Conservation (phyloP, 92 coral and sea anemone species). For the Palythoa caribaeorum region DNA sequence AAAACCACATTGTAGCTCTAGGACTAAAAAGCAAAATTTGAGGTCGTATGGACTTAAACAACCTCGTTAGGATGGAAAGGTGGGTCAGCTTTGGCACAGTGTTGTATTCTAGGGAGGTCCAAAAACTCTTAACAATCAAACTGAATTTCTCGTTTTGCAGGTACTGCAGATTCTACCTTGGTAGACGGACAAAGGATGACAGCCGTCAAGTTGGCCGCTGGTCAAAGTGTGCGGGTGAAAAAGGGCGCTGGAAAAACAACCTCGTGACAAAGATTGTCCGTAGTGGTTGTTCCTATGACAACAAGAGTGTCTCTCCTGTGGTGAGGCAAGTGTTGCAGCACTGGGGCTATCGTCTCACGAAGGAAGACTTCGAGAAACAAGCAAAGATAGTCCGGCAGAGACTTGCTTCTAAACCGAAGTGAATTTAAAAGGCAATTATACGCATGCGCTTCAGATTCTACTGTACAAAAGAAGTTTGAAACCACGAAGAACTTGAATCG, state of each 20-base stretch:
- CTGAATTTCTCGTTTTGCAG: slow-evolving; percentile 1
- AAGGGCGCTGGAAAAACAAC: slow-evolving; percentile 91
- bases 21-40: too few species aligned
- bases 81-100: too few species aligned
- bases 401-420: slow-evolving; percentile 9
- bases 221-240: slow-evolving; percentile 83
- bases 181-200: slow-evolving; percentile 82
- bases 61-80: too few species aligned
- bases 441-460: too few species aligned
- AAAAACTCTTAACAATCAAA: too few species aligned
- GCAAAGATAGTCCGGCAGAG: slow-evolving; percentile 70
- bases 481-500: background rate
- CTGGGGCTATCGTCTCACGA: slow-evolving; percentile 83
- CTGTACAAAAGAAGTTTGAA: too few species aligned
- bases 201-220: slow-evolving; percentile 84
- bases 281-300: slow-evolving; percentile 80
- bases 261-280: slow-evolving; percentile 79
- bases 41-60: too few species aligned
- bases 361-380: slow-evolving; percentile 75
- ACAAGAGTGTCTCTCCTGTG: slow-evolving; percentile 77
- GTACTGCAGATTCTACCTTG: slow-evolving; percentile 84
- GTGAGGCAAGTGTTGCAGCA: slow-evolving; percentile 88
- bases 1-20: too few species aligned
- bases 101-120: background rate
- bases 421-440: background rate